Conservation (phyloP, 2,888 invertebrate species). For the Oscheius sp. region DNA sequence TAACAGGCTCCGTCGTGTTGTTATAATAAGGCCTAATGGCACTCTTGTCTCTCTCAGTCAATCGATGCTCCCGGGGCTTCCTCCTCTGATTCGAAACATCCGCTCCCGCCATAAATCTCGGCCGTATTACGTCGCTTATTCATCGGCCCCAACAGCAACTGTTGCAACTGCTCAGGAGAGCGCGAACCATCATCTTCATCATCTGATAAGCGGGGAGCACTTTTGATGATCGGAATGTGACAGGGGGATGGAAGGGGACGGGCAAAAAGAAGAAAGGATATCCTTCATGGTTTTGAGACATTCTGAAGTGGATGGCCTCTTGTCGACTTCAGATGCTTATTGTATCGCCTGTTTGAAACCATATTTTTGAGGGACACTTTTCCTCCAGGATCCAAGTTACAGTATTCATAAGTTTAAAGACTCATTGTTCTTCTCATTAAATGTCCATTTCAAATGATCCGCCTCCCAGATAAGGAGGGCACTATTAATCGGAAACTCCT, state of each 20-base stretch:
- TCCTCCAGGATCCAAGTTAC: no score
- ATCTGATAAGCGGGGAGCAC: background rate
- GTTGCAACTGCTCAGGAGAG: constrained; percentile 32
- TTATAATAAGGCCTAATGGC: constrained; percentile 38
- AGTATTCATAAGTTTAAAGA: no score
- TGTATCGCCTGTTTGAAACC: no score
- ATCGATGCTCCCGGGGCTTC: constrained; percentile 10
- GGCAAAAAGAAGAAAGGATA: no score
- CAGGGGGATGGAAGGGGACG: background rate
- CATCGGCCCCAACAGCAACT: constrained; percentile 25
- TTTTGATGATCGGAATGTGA: background rate
- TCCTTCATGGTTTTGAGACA: no score
- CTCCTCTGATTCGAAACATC: constrained; percentile 29
- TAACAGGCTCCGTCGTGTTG: constrained; percentile 12
- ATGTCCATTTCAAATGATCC: no score
- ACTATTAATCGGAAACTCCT: no score
- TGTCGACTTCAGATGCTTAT: no score
- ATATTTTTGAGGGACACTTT: no score
- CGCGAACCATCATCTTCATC: constrained; percentile 4
- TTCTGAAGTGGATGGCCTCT: no score
- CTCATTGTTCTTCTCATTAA: no score
- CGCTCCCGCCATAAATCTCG: constrained; percentile 36
- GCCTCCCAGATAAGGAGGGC: no score
- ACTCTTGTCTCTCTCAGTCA: background rate
- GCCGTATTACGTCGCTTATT: constrained; percentile 36